A percentile compares a stretch with the other conserved stretches of the same genome.
Evolutionary conservation across 2,113 vertebrate species (phyloP).

Genomic region (Chloroceryle aenea): DNA sequence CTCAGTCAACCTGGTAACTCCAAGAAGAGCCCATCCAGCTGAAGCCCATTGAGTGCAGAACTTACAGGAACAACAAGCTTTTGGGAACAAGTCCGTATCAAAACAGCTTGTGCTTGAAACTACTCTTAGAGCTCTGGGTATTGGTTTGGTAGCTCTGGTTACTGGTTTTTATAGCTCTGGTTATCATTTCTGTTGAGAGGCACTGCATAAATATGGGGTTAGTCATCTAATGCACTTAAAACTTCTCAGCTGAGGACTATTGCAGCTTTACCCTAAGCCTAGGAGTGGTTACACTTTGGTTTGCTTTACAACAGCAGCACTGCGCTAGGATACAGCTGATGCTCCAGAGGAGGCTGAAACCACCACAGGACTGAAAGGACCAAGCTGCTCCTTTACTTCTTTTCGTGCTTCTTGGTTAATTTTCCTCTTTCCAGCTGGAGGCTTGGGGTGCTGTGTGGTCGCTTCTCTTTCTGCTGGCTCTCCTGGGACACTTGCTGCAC

Average conservation of each 20-base stretch:
- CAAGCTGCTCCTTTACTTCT: slow-evolving; percentile 63
- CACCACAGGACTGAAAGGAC: not conserved
- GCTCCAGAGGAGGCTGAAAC: slow-evolving; percentile 65
- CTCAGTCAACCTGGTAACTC: not conserved
- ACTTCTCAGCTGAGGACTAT: slow-evolving; percentile 53
- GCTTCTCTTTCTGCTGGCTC: slow-evolving; percentile 51
- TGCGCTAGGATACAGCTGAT: slow-evolving; percentile 50
- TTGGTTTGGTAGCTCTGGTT: not conserved
- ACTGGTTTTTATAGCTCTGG: not conserved
- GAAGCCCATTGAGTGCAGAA: not conserved
- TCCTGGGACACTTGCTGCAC: slow-evolving; percentile 81
- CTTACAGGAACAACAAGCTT: slow-evolving; percentile 4
- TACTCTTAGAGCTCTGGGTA: not conserved
- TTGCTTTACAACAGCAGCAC: slow-evolving; percentile 61
- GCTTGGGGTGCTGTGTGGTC: not conserved
- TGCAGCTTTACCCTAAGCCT: slow-evolving; percentile 34
- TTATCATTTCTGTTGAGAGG: slow-evolving; percentile 44
- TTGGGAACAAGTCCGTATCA: not conserved
- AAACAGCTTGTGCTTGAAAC: slow-evolving; percentile 48
- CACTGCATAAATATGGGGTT: slow-evolving; percentile 45
- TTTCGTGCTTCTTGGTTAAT: slow-evolving; percentile 73
- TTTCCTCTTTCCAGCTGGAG: slow-evolving; percentile 62
- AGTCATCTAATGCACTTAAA: slow-evolving; percentile 49
- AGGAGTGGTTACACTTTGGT: slow-evolving; percentile 67
- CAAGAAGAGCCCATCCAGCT: not conserved